These are phyloP conservation scores for Limnephilus marmoratus DNA, from an alignment of 2,888 invertebrate genomes.

Conservation along the genomic window DNA sequence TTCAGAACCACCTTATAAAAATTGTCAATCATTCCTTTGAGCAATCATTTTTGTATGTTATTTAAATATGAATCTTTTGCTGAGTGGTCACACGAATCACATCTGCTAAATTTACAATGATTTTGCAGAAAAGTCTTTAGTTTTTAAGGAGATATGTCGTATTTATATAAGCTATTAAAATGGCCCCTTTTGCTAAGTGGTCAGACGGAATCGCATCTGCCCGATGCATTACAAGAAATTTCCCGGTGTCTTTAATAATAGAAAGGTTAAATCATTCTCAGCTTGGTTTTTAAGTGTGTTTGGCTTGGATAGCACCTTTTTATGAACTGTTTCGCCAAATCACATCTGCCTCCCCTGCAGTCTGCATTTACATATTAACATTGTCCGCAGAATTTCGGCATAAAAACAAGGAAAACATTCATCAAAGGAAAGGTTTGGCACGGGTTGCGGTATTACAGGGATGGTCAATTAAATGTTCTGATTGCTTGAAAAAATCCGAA, in stretches of 20 bases:
- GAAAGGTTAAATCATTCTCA: neutral
- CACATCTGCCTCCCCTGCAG: constrained; percentile 40
- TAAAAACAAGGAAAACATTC: constrained; percentile 61
- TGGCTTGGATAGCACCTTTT: constrained; percentile 9
- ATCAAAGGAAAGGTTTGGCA: constrained; percentile 59
- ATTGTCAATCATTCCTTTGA: neutral
- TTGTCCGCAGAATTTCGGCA: constrained; percentile 52
- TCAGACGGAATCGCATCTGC: constrained; percentile 16
- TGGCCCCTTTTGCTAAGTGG: neutral
- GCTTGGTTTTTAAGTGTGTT: neutral
- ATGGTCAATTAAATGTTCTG: neutral
- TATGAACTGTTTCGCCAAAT: constrained; percentile 13
- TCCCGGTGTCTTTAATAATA: neutral
- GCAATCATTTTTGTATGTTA: neutral
- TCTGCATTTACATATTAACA: constrained; percentile 53
- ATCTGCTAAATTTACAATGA: neutral
- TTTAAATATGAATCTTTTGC: neutral
- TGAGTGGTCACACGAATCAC: neutral
- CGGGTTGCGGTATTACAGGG: constrained; percentile 50
- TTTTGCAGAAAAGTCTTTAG: neutral
- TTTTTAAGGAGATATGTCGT: neutral
- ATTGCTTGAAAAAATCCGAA: neutral
- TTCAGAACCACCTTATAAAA: neutral
- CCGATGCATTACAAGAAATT: constrained; percentile 1
- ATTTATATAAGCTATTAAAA: neutral